Base-by-base conservation (phyloP, 2,113 vertebrate species). In the Elephantulus edwardii region DNA sequence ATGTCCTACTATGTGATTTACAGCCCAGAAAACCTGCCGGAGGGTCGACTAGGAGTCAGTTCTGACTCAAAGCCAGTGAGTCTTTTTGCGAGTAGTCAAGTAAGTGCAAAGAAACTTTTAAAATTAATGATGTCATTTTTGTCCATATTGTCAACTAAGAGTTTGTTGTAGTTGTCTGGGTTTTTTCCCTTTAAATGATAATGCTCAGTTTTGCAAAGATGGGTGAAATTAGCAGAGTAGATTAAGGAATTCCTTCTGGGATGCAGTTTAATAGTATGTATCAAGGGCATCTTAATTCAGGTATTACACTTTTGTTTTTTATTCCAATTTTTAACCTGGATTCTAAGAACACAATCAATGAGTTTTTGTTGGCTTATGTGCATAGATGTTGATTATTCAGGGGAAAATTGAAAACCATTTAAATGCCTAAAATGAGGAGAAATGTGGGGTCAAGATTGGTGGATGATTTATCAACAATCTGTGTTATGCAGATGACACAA, bases 271-370 rank as follows among this genome's bases (percentile, higher is more conserved):
- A 54, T 22, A 42, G 26, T 71, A 5, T 12, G 2, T 54, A 88
- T n/a, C n/a, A n/a, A n/a, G n/a, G n/a, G n/a, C n/a, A n/a, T n/a
- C n/a, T n/a, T n/a, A n/a, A n/a, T n/a, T n/a, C n/a, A n/a, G n/a
- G n/a, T n/a, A n/a, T n/a, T n/a, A n/a, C n/a, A n/a, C n/a, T n/a
- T n/a, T n/a, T n/a, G n/a, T n/a, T n/a, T n/a, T n/a, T n/a, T n/a
- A 72, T 77, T 89, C 52, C 16, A 48, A 33, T 70, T 80, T 77
- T 86, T 86, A 60, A 91, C 77, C 77, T 82, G 81, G 33, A 88
- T 77, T 81, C 52, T 52, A 78, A 89, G 68, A 85, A 82, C 11
- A n/a, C 83, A 64, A 85, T 86, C 71, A 86, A 74, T 54, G 79
- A 89, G 38, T 20, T 44, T 68, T 48, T 44, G 22, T 46, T 22